A percentile compares a stretch with the other conserved stretches of the same genome.
Conservation (phyloP, 2,888 invertebrate genomes). For the Oligia latruncula region DNA sequence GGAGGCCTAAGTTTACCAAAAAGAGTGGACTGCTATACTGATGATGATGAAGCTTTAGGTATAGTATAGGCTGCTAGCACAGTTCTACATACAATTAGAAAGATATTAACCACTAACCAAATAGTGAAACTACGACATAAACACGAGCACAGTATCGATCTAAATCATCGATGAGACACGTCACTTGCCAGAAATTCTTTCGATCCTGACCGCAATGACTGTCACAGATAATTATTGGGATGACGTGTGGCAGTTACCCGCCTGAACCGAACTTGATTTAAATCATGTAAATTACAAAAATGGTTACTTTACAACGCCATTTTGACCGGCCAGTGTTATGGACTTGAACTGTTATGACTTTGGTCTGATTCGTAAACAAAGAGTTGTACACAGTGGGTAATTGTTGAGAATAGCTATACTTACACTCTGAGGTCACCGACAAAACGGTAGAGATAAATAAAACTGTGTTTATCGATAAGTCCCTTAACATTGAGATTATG, state of each 20-base stretch:
- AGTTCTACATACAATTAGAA: neutral
- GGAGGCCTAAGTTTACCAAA: neutral
- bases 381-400: neutral
- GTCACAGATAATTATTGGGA: conserved; percentile 41
- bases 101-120: neutral
- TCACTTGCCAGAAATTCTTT: conserved; percentile 26
- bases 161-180: neutral
- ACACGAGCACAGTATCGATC: neutral
- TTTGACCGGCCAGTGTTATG: conserved; percentile 30
- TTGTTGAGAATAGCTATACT: neutral
- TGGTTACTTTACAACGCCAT: conserved; percentile 6
- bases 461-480: neutral
- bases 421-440: conserved; percentile 1
- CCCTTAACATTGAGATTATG: too few species aligned
- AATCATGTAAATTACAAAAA: conserved; percentile 19
- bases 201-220: conserved; percentile 20
- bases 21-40: too few species aligned
- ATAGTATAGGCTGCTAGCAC: neutral
- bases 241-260: conserved; percentile 30
- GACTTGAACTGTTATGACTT: conserved; percentile 19
- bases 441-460: neutral
- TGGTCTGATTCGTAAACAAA: conserved; percentile 22
- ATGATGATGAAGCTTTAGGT: neutral
- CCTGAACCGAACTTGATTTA: conserved; percentile 28
- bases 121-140: neutral